Conservation (phyloP, 2,888 invertebrate species). For the Acrobasis suavella region DNA sequence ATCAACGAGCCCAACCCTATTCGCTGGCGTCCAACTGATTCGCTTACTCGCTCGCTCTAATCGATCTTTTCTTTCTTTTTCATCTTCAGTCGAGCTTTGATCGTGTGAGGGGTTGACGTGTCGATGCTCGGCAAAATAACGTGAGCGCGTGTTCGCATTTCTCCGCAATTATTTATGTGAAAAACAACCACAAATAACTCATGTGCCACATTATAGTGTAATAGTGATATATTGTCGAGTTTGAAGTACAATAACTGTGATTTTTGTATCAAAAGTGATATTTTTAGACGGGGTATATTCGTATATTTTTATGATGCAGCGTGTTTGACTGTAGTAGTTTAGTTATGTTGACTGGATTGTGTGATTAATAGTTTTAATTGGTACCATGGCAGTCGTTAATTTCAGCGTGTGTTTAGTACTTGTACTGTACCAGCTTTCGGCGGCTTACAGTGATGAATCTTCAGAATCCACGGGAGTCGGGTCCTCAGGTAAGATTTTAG, state of each 20-base stretch:
- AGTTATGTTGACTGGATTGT: constrained; percentile 59
- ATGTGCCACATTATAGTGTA: constrained; percentile 37
- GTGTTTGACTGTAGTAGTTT: constrained; percentile 34
- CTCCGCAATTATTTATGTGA: constrained; percentile 43
- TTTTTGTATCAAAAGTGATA: constrained; percentile 43
- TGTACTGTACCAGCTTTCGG: constrained; percentile 65
- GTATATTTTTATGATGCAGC: constrained; percentile 53
- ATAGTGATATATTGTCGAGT: constrained; percentile 31
- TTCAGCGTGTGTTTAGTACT: constrained; percentile 70
- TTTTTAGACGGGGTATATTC: constrained; percentile 49
- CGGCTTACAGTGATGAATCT: constrained; percentile 63
- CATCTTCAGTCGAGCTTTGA: constrained; percentile 55
- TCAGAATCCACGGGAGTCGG: constrained; percentile 69
- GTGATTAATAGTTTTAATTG: constrained; percentile 62
- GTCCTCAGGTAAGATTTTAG: constrained; percentile 62
- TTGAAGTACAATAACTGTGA: constrained; percentile 37
- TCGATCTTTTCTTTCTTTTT: constrained; percentile 30
- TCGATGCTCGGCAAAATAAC: constrained; percentile 33
- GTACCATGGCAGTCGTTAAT: constrained; percentile 72
- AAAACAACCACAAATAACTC: constrained; percentile 33
- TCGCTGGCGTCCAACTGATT: constrained; percentile 40
- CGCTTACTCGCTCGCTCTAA: constrained; percentile 45
- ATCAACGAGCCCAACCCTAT: constrained; percentile 28
- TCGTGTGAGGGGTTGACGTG: constrained; percentile 33
- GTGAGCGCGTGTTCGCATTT: constrained; percentile 56